Evolutionary conservation across 2,113 vertebrate species (phyloP).

Genomic region (Tamias sibiricus): DNA sequence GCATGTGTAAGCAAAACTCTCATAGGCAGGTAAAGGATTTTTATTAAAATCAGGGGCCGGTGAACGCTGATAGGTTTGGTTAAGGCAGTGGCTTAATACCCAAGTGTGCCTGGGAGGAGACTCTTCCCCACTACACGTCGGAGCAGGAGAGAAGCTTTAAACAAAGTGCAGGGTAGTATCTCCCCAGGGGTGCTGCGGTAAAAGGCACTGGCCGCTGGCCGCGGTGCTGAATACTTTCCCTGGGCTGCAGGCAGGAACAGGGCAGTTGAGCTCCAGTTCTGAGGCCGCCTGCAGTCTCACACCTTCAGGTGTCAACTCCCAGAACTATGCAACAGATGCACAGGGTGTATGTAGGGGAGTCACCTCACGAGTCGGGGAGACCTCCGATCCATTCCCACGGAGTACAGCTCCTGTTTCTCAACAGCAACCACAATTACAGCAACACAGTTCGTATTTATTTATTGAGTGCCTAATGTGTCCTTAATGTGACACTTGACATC

Average conservation of each 20-base stretch:
- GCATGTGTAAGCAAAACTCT: not conserved
- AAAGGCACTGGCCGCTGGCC: constrained; percentile 41
- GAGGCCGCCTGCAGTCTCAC: fast-evolving
- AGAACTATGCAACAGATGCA: not conserved
- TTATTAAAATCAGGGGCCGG: not conserved
- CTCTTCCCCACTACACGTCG: not conserved
- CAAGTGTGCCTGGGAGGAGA: not conserved
- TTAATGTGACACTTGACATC: not conserved
- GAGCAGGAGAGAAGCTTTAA: not conserved
- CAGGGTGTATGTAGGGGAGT: not conserved
- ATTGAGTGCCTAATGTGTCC: not conserved
- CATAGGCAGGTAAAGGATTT: not conserved
- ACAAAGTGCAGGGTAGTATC: fast-evolving
- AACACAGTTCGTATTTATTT: not conserved
- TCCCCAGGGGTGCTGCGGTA: fast-evolving
- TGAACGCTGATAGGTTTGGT: fast-evolving
- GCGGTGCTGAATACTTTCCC: constrained; percentile 60
- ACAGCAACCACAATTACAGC: not conserved
- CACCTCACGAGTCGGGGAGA: not conserved
- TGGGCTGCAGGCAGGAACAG: fast-evolving
- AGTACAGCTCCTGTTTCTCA: too few species aligned
- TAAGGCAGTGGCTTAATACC: not conserved
- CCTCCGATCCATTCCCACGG: not conserved
- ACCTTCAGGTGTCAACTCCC: not conserved
- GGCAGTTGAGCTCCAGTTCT: fast-evolving